phyloP scores from a whole-genome alignment of 1,140 invertebrate genomes.

The Archegozetes longisetosus region DNA sequence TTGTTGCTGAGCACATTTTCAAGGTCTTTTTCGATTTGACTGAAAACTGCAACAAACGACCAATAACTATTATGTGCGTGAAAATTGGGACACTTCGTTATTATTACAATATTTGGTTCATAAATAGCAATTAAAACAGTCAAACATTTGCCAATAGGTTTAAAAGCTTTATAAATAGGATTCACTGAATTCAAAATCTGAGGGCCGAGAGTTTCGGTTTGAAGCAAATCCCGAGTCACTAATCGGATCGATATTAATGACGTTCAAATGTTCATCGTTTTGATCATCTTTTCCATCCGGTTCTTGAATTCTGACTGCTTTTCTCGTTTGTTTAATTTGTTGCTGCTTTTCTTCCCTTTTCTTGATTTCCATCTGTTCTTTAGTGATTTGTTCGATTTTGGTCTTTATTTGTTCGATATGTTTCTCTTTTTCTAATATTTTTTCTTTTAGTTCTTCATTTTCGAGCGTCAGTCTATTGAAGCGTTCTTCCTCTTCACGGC shows the following conservation, averaged over 20 bases:
- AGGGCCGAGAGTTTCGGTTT: conserved; percentile 38
- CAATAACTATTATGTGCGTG: no score
- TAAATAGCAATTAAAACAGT: no score
- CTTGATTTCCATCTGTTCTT: conserved; percentile 6
- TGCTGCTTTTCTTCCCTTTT: conserved; percentile 6
- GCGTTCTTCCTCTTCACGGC: conserved; percentile 85
- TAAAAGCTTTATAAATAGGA: conserved; percentile 54
- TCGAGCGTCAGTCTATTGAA: conserved; percentile 83
- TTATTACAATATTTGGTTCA: no score
- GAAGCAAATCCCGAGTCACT: conserved; percentile 23
- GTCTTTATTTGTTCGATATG: conserved; percentile 21
- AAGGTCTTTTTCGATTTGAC: no score
- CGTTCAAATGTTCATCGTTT: not conserved
- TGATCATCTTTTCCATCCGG: conserved; percentile 8
- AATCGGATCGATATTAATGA: conserved; percentile 17
- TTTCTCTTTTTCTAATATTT: conserved; percentile 21
- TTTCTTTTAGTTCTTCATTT: conserved; percentile 75
- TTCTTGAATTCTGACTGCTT: conserved; percentile 18
- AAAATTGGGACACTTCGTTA: no score
- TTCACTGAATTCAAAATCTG: conserved; percentile 69
- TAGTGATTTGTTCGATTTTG: conserved; percentile 16
- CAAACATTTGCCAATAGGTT: no score
- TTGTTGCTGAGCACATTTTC: no score
- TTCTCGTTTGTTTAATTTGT: not conserved
- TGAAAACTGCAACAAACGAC: no score